phyloP scores from a whole-genome alignment of 2,888 invertebrate species.

The Drosophila dives region DNA sequence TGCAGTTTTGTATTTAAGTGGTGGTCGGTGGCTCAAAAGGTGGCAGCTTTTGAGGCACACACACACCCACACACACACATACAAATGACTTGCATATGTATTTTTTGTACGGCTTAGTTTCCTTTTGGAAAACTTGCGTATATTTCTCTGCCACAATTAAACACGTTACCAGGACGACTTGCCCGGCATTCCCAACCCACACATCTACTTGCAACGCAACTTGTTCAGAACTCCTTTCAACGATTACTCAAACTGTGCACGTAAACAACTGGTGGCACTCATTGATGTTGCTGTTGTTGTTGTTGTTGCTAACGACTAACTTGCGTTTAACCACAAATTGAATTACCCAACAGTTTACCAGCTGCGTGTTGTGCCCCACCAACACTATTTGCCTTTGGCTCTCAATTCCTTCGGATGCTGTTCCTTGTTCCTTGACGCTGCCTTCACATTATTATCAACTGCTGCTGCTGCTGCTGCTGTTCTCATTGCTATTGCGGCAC shows the following conservation, averaged over 20 bases:
- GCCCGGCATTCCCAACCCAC: not conserved
- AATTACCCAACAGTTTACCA: constrained; percentile 79
- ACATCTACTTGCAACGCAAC: not conserved
- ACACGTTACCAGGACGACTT: constrained; percentile 61
- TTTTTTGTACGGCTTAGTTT: constrained; percentile 17
- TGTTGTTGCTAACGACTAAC: constrained; percentile 58
- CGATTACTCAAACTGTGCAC: constrained; percentile 56
- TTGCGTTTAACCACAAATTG: constrained; percentile 79
- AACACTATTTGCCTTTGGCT: constrained; percentile 31
- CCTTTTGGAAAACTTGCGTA: constrained; percentile 43
- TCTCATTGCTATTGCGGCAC: constrained; percentile 25
- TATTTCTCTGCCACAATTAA: constrained; percentile 66
- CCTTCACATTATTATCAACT: constrained; percentile 51
- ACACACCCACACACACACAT: constrained; percentile 2
- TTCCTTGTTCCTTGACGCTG: not conserved
- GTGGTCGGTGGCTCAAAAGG: constrained; percentile 2
- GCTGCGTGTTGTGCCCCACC: constrained; percentile 50
- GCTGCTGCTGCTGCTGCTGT: constrained; percentile 18
- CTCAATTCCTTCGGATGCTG: constrained; percentile 5
- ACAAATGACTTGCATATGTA: constrained; percentile 19
- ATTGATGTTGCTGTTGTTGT: constrained; percentile 17
- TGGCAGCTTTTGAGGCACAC: constrained; percentile 22
- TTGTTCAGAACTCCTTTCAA: not conserved
- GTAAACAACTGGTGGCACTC: constrained; percentile 42
- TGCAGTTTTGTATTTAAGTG: constrained; percentile 35